Evolutionary conservation across 2,797 vertebrate genomes (phyloP), one percentile per base, ranked within the genome.

Genomic region (Salarias fasciatus): DNA sequence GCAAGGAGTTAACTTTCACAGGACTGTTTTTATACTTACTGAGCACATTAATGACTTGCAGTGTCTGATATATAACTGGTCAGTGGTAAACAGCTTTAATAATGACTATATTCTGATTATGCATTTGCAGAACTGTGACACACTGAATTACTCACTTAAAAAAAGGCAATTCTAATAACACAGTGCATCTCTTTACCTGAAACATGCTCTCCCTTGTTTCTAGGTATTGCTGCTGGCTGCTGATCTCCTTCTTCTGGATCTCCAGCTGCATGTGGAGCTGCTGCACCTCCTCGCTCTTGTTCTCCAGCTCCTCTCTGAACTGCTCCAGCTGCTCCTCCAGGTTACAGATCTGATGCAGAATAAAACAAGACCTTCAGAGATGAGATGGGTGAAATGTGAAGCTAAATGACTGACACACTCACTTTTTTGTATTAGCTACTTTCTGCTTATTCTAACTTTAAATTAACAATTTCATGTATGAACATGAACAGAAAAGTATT

Each of bases 261-360:
- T 99, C 96, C 75, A 99, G 88, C 80, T 99, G 98, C 98, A 99
- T 99, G 43, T 98, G 94, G 44, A 99, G 90, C 69, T 98, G 97
- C 78, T 99, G 97, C 70, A 96, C 94, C 92, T 99, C 97, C 85
- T 99, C 98, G n/a, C 94, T 96, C 90, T 99, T 99, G 79, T 99
- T 99, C 91, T 98, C 96, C 83, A 99, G 89, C 84, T 99, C 97
- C 79, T 99, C 98, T 69, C 94, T 93, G 86, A 99, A 99, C 79
- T 99, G 98, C 65, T 99, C 98, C 80, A 99, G 86, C 69, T 99
- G 98, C 75, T 99, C 98, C 83, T 99, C 98, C 82, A 99, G 93
- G 81, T 99, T 96, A 0, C 93, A 92, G 45, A 99, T 96, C 98
- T 99, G 65, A 49, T 24, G 33, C 1, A 31, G 8, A n/a, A n/a